A percentile compares a stretch with the other conserved stretches of the same genome.
phyloP scores from a whole-genome alignment of 2,888 invertebrate species.

The Diaphora mendica region DNA sequence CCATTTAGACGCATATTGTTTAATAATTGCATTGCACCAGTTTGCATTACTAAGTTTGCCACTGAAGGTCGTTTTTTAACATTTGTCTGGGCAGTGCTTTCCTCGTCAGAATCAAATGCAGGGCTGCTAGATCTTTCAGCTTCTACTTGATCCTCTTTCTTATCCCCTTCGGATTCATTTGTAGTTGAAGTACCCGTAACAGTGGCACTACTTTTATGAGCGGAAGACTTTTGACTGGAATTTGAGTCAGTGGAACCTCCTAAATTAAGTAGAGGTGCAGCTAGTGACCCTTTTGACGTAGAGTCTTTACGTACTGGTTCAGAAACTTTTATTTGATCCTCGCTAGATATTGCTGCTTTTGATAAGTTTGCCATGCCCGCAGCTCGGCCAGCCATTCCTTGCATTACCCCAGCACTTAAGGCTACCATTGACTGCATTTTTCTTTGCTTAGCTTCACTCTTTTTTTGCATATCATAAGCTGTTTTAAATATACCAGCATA shows the following conservation, averaged over 20 bases:
- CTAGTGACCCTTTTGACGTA: constrained; percentile 73
- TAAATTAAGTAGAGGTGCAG: constrained; percentile 75
- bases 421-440: constrained; percentile 98
- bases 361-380: constrained; percentile 95
- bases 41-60: constrained; percentile 90
- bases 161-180: constrained; percentile 79
- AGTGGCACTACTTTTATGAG: constrained; percentile 86
- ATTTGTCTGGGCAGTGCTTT: constrained; percentile 89
- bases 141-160: constrained; percentile 84
- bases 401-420: constrained; percentile 95
- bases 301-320: constrained; percentile 76
- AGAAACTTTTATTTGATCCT: constrained; percentile 89
- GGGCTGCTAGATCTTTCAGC: constrained; percentile 95
- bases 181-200: constrained; percentile 87
- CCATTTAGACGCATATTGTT: constrained; percentile 86
- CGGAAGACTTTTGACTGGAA: constrained; percentile 87
- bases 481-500: constrained; percentile 99
- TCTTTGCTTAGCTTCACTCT: constrained; percentile 97
- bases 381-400: constrained; percentile 95
- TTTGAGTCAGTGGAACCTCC: constrained; percentile 86
- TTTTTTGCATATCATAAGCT: constrained; percentile 98
- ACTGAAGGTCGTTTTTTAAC: constrained; percentile 88
- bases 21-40: constrained; percentile 84
- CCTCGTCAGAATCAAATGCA: constrained; percentile 98
- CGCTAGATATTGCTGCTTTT: constrained; percentile 90